phyloP scores from a whole-genome alignment of 2,797 vertebrate genomes.

The Capromys pilorides region DNA sequence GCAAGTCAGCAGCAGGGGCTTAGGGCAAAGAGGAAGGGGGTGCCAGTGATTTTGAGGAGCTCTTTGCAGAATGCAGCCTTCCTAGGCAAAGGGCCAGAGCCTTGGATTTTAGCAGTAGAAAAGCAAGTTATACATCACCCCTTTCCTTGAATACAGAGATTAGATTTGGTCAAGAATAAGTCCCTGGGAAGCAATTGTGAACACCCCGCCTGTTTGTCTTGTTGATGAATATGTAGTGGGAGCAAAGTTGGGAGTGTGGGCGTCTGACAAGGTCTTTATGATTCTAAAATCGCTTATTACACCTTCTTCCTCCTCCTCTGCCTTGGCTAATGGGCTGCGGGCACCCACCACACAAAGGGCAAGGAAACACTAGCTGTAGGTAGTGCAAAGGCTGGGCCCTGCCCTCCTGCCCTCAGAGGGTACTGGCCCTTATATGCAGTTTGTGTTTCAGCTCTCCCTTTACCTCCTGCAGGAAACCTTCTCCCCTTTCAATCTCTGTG shows the following conservation, averaged over 20 bases:
- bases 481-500: background rate
- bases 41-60: background rate
- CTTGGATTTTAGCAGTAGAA: background rate
- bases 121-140: constrained; percentile 62
- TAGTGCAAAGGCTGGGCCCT: constrained; percentile 23
- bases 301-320: constrained; percentile 63
- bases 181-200: constrained; percentile 66
- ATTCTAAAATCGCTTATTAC: constrained; percentile 69
- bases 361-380: background rate
- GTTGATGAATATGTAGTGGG: constrained; percentile 74
- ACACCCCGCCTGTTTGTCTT: constrained; percentile 67
- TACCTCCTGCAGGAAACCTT: background rate
- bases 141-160: constrained; percentile 65
- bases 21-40: background rate
- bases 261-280: constrained; percentile 68
- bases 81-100: background rate
- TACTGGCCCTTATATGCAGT: background rate
- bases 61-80: constrained; percentile 4
- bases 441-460: background rate
- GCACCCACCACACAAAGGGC: background rate
- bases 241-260: constrained; percentile 67
- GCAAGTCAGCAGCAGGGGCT: background rate
- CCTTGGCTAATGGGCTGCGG: constrained; percentile 62
- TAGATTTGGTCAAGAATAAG: constrained; percentile 69
- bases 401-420: background rate